Evolutionary conservation across 2,797 vertebrate genomes (phyloP).

Genomic region (Myripristis murdjan): DNA sequence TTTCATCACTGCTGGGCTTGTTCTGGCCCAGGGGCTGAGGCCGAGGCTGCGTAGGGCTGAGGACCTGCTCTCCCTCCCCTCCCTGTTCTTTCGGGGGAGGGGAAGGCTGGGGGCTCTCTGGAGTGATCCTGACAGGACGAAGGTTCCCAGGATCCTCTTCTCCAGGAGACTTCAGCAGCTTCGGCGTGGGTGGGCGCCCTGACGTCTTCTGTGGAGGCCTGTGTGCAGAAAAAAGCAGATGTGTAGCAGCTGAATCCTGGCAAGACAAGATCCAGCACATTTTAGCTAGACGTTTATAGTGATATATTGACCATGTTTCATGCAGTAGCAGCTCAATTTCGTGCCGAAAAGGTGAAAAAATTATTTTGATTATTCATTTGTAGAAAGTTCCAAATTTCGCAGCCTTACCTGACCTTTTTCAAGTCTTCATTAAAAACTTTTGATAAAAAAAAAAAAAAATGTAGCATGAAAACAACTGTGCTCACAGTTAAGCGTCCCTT

Average conservation of each 20-base stretch:
- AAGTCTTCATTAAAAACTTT: no score
- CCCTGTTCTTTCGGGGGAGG: constrained; percentile 35
- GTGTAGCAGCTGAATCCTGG: neutral
- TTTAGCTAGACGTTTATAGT: neutral
- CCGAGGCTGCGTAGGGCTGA: constrained; percentile 70
- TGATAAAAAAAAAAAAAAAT: no score
- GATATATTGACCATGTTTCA: neutral
- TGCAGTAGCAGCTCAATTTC: neutral
- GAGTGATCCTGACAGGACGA: constrained; percentile 86
- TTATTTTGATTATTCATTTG: no score
- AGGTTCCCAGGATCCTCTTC: constrained; percentile 91
- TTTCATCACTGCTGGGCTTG: constrained; percentile 56
- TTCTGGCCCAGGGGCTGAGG: constrained; percentile 78
- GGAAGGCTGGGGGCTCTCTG: constrained; percentile 58
- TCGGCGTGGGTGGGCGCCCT: constrained; percentile 81
- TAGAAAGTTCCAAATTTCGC: no score
- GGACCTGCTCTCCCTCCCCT: constrained; percentile 79
- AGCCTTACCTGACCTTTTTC: no score
- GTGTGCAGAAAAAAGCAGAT: constrained; percentile 9
- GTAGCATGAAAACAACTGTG: no score
- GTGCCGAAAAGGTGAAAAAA: neutral
- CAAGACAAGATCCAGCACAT: neutral
- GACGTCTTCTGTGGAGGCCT: constrained; percentile 73
- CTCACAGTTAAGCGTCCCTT: no score
- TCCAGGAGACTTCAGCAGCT: constrained; percentile 84